Conservation (phyloP, 1,140 invertebrate species). For the Apocrypta bakeri region DNA sequence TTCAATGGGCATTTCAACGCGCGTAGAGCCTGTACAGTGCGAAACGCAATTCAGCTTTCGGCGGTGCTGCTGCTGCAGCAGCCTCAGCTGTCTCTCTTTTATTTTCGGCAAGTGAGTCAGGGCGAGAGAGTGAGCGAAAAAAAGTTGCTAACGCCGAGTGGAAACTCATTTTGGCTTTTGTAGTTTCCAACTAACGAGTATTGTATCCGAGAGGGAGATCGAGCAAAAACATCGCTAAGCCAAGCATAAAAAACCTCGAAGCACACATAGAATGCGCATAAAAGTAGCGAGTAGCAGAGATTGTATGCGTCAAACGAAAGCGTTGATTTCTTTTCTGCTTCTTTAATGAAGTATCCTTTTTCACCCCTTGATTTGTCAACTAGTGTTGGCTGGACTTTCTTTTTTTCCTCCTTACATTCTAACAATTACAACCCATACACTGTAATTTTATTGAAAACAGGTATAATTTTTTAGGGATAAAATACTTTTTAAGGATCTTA, state of each 20-base stretch:
- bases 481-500: no score
- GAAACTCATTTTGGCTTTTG: conserved; percentile 16
- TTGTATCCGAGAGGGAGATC: background rate
- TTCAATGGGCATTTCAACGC: conserved; percentile 8
- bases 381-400: background rate
- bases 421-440: no score
- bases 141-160: background rate
- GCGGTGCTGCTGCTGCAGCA: background rate
- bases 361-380: background rate
- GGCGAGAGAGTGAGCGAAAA: background rate
- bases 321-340: background rate
- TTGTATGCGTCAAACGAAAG: background rate
- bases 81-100: background rate
- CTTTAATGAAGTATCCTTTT: background rate
- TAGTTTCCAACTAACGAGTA: background rate
- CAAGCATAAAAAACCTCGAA: conserved; percentile 11
- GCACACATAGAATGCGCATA: background rate
- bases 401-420: no score
- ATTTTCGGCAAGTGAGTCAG: background rate
- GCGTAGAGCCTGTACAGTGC: background rate
- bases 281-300: background rate
- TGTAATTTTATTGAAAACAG: no score
- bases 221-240: conserved; percentile 10
- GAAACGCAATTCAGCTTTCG: conserved; percentile 14
- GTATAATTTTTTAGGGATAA: no score